These are phyloP conservation scores for Mallotus villosus DNA, from an alignment of 2,797 vertebrate species.

Conservation along the genomic window DNA sequence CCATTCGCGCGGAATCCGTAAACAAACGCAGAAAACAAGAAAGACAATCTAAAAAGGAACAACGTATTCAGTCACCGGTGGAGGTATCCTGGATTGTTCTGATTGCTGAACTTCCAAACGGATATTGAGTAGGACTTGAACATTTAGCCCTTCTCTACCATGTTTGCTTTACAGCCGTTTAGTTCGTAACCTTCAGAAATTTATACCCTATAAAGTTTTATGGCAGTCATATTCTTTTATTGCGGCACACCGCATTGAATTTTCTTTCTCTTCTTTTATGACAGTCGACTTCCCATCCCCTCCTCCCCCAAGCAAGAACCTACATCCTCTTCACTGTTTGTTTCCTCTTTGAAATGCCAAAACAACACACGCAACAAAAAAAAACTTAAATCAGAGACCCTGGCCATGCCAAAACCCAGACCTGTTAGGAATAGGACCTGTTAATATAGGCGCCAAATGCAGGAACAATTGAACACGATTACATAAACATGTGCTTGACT, in stretches of 20 bases:
- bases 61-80: slow-evolving; percentile 21
- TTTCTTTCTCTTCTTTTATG: slow-evolving; percentile 82
- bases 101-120: slow-evolving; percentile 57
- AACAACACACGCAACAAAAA: slow-evolving; percentile 50
- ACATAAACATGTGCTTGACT: not conserved
- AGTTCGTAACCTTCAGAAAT: slow-evolving; percentile 99
- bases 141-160: slow-evolving; percentile 59
- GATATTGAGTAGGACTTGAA: slow-evolving; percentile 76
- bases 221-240: slow-evolving; percentile 99
- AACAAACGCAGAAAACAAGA: slow-evolving; percentile 65
- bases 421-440: not conserved
- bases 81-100: slow-evolving; percentile 11
- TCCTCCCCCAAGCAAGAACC: slow-evolving; percentile 57
- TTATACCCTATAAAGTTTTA: slow-evolving; percentile 99
- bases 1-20: slow-evolving; percentile 55
- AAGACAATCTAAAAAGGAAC: slow-evolving; percentile 45
- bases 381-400: not conserved
- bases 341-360: slow-evolving; percentile 66
- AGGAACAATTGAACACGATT: not conserved
- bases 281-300: slow-evolving; percentile 79
- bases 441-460: not conserved
- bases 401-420: not conserved
- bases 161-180: slow-evolving; percentile 98
- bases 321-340: slow-evolving; percentile 78
- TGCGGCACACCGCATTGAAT: slow-evolving; percentile 85